Percentiles rank a stretch among this genome's conserved stretches.
Evolutionary conservation across 2,888 invertebrate species (phyloP).

Genomic region (Eubasilissa splendida): DNA sequence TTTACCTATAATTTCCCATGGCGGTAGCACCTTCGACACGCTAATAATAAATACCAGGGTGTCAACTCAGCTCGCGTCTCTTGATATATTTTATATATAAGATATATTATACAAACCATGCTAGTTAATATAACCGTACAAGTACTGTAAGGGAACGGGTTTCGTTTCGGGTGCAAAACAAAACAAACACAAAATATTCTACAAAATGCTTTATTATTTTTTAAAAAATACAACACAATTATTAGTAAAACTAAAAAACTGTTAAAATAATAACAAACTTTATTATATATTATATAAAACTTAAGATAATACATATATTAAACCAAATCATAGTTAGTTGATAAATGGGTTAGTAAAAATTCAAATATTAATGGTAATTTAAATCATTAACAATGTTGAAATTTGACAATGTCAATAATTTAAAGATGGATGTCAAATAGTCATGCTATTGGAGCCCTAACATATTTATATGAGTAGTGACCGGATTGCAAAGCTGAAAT

Average conservation of each 20-base stretch:
- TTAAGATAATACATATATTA: neutral
- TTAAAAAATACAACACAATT: neutral
- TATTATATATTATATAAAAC: neutral
- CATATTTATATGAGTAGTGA: too few relatives aligned
- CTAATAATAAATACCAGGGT: too few relatives aligned
- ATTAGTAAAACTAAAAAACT: slow-evolving; percentile 1
- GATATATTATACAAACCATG: slow-evolving; percentile 10
- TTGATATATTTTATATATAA: too few relatives aligned
- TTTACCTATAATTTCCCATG: too few relatives aligned
- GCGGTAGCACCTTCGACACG: too few relatives aligned
- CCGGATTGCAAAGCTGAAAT: too few relatives aligned
- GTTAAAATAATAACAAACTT: neutral
- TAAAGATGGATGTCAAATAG: too few relatives aligned
- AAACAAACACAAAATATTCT: slow-evolving; percentile 4
- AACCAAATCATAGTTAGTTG: neutral
- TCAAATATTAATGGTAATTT: too few relatives aligned
- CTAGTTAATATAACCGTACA: slow-evolving; percentile 8
- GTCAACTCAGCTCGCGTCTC: too few relatives aligned
- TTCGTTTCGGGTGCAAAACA: neutral
- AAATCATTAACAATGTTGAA: too few relatives aligned
- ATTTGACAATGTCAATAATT: too few relatives aligned
- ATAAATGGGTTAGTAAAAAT: neutral
- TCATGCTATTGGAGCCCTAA: too few relatives aligned
- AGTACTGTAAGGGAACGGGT: neutral
- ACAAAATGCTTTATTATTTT: slow-evolving; percentile 20